A percentile compares a stretch with the other conserved stretches of the same genome.
phyloP scores from a whole-genome alignment of 1,140 invertebrate genomes.

The Heliconius hewitsoni region DNA sequence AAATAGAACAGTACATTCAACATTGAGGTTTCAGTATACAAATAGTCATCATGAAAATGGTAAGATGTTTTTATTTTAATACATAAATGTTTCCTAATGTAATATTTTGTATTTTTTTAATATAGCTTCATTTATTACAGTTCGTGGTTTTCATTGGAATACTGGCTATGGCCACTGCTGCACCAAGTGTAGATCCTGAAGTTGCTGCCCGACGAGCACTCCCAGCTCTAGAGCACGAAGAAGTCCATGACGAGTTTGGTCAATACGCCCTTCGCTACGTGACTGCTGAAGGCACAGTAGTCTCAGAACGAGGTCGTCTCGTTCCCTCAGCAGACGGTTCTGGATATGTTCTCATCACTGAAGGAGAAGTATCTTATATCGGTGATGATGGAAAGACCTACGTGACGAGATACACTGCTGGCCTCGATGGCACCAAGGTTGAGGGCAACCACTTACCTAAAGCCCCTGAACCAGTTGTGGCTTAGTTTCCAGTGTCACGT shows the following conservation, averaged over 20 bases:
- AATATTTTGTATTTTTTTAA: too few species aligned
- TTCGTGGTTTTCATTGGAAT: neutral
- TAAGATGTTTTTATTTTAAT: neutral
- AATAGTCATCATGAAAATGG: slow-evolving; percentile 2
- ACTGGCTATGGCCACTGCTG: neutral
- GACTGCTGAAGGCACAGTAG: slow-evolving; percentile 1
- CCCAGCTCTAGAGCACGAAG: neutral
- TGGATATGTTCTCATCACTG: neutral
- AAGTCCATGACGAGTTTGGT: slow-evolving; percentile 1
- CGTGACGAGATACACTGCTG: neutral
- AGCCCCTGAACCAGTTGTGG: neutral
- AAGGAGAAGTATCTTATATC: neutral
- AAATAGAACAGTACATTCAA: neutral
- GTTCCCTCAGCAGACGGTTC: neutral
- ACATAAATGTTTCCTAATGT: neutral
- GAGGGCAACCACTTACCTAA: neutral
- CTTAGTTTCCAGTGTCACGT: neutral
- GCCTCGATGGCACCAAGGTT: neutral
- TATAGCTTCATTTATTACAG: neutral
- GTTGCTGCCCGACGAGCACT: neutral
- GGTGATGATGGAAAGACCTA: slow-evolving; percentile 6
- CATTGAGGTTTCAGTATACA: neutral
- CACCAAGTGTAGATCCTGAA: neutral
- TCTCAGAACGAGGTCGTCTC: slow-evolving; percentile 1
- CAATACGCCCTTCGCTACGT: slow-evolving; percentile 7